These are phyloP conservation scores for Brienomyrus longianalis DNA, from an alignment of 2,113 vertebrate genomes.

Conservation along the genomic window DNA sequence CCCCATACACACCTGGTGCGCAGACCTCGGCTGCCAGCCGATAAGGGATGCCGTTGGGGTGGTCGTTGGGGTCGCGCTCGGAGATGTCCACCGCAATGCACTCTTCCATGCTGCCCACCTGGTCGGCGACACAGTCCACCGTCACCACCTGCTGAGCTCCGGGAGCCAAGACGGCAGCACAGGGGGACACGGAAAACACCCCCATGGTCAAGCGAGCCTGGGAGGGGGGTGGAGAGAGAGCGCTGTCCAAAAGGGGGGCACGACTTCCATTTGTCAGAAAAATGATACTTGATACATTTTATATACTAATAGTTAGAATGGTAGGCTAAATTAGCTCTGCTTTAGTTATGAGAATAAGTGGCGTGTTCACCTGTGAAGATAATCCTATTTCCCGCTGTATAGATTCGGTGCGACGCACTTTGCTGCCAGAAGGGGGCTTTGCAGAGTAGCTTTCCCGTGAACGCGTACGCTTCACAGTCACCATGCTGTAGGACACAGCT, in stretches of 20 bases:
- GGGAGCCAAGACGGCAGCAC: constrained; percentile 55
- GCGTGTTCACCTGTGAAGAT: constrained; percentile 55
- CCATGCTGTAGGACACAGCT: constrained; percentile 17
- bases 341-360: background rate
- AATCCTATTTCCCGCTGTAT: constrained; percentile 43
- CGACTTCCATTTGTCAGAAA: background rate
- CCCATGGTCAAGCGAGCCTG: constrained; percentile 64
- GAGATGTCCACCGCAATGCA: constrained; percentile 67
- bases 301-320: too few species aligned
- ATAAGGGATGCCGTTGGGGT: constrained; percentile 68
- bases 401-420: constrained; percentile 45
- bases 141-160: constrained; percentile 64
- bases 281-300: background rate
- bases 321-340: background rate
- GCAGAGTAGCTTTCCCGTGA: constrained; percentile 47
- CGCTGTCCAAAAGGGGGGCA: background rate
- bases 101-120: constrained; percentile 64
- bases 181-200: constrained; percentile 74
- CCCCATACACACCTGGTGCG: constrained; percentile 64
- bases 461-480: constrained; percentile 20
- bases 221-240: background rate
- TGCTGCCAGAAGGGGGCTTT: constrained; percentile 26
- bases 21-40: constrained; percentile 70
- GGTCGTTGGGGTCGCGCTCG: constrained; percentile 67
- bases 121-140: constrained; percentile 72